phyloP scores from a whole-genome alignment of 2,888 invertebrate species.

The Coremacera marginata region DNA sequence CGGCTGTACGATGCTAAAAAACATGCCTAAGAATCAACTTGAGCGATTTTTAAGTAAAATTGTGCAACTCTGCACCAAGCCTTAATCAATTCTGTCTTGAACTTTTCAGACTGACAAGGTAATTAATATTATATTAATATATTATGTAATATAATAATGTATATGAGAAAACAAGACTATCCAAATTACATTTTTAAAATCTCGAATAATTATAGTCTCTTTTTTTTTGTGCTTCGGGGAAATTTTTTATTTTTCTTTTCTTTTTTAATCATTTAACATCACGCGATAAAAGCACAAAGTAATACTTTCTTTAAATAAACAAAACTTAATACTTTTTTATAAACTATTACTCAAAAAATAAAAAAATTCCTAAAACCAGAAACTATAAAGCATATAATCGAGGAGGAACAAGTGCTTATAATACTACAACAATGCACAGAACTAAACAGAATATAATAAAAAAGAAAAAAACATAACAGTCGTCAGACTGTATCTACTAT shows the following conservation, averaged over 20 bases:
- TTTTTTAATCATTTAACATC: constrained; percentile 42
- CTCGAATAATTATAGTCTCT: neutral
- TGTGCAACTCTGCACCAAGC: no score
- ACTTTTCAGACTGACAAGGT: no score
- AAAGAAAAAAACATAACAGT: no score
- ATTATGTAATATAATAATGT: no score
- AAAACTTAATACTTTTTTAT: constrained; percentile 27
- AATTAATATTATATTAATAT: no score
- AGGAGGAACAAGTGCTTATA: constrained; percentile 9
- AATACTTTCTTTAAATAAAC: constrained; percentile 11
- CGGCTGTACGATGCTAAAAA: no score
- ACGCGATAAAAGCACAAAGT: neutral
- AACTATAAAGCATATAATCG: neutral
- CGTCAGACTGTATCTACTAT: neutral
- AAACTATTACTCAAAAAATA: neutral
- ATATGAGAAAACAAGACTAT: no score
- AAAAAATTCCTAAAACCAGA: constrained; percentile 5
- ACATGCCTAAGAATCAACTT: no score
- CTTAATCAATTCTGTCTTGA: no score
- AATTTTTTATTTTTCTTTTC: constrained; percentile 30
- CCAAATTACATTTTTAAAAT: no score
- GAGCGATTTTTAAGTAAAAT: no score
- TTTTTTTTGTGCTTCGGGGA: constrained; percentile 26
- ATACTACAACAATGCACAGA: neutral
- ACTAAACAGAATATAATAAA: neutral